Conservation (phyloP, 2,113 vertebrate species). For the Atrichornis clamosus region DNA sequence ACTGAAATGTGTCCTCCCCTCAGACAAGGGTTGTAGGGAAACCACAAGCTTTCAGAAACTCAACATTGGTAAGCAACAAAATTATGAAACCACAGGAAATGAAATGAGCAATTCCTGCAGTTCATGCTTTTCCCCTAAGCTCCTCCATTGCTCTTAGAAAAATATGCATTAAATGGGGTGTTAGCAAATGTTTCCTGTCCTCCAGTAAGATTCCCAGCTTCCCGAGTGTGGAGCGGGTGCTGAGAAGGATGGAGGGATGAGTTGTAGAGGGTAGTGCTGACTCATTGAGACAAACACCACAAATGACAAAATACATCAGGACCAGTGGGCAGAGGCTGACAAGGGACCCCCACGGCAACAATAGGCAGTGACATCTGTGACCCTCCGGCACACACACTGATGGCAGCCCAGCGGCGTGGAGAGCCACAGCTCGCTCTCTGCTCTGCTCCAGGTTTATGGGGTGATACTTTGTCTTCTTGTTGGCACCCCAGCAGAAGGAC, state of each 20-base stretch:
- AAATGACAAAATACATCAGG: not conserved
- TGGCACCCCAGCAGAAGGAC: not conserved
- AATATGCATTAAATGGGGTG: not conserved
- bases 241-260: not conserved
- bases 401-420: rapidly evolving
- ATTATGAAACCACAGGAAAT: conserved; percentile 58
- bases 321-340: not conserved
- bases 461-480: not conserved
- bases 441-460: not conserved
- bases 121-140: not conserved
- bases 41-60: conserved; percentile 57
- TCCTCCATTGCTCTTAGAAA: not conserved
- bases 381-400: rapidly evolving
- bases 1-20: conserved; percentile 38
- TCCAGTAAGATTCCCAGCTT: not conserved
- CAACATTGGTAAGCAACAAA: conserved; percentile 19
- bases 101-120: conserved; percentile 31
- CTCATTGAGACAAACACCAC: not conserved
- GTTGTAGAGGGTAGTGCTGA: not conserved
- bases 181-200: conserved; percentile 13
- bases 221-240: rapidly evolving
- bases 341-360: not conserved
- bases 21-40: conserved; percentile 38
- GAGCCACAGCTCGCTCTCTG: rapidly evolving
- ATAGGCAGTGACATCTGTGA: not conserved